Base-by-base conservation (phyloP, 2,888 invertebrate species). In the Hololepta plana region DNA sequence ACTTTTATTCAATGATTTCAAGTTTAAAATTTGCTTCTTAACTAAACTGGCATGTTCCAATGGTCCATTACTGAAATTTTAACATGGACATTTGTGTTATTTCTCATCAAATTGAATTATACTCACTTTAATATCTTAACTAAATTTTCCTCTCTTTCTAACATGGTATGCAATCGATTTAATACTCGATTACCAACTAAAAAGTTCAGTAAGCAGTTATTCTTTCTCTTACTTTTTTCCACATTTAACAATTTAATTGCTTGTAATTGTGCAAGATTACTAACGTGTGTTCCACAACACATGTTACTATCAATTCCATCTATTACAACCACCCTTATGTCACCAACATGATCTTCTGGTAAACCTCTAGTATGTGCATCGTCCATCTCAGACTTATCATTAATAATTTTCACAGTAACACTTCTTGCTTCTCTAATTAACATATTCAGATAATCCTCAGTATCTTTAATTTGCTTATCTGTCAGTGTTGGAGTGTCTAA, bases 201-300 rank as follows among this genome's bases (percentile, higher is more conserved):
- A 50, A 85, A 87, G 42, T 66, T 60, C 1, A 76, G 51, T 25
- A 69, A 58, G 0, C 60, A 61, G 44, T 70, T 67, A 4, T 65
- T 62, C 45, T 80, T 76, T 3, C 51, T 38, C 51, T 76, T 84
- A 5, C 74, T 73, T 32, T 77, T 76, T 40, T 82, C 81, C 1
- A 57, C 54, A 26, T 71, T 64, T 8, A 80, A 45, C 21, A 85
- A 42, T 44, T 74, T 75, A 13, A 75, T 57, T 15, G 60, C 55
- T 58, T 74, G 74, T 10, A 74, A 48, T 46, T 75, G 72, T 30
- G 70, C 64, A 15, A 84, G 55, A 49, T 75, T 81, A 3, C 64
- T 59, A 1, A 87, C 81, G 46, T 87, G 87, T 0, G 87, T 87
- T 2, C 87, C 87, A 51, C 87, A 87, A 46, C 87, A 88, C 67